Base-by-base conservation (phyloP, 2,888 invertebrate genomes). In the Polydrusus tereticollis region DNA sequence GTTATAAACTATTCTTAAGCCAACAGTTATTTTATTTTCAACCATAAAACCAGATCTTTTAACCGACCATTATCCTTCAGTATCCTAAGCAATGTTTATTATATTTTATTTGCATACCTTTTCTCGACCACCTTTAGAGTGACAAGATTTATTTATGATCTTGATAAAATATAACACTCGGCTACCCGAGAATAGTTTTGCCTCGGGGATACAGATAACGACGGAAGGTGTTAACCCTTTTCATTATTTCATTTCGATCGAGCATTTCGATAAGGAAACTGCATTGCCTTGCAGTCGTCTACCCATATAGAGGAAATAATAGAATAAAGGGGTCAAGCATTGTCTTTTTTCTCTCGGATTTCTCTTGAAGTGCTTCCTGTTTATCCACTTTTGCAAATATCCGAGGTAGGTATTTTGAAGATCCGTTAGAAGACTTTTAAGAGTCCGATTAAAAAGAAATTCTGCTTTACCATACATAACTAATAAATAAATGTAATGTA, bases 191-290 rank as follows among this genome's bases (percentile, higher is more conserved):
- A 64, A 66, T 59, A 69, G 60, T 45, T 38, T 55, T 41, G 72
- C 75, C 71, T 64, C 45, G 57, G 67, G 73, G 66, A 55, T 63
- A 65, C 41, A 74, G 75, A 75, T 77, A 77, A 76, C 73, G 75
- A 66, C 75, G 65, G 75, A 76, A 78, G 77, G 77, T 78, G 78
- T 73, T 77, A 78, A 78, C 77, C 78, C 78, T 76, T 78, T 76
- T 66, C 73, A 69, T 75, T 73, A 73, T 76, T 74, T 66, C 69
- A 74, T 72, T 74, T 67, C 21, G 74, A 74, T 74, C 65, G 64
- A 68, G 68, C 67, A 43, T 60, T 36, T 33, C 12, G 73, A 73
- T 73, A 73, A 70, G 69, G 38, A 43, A 55, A 64, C 57, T 47
- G 68, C 68, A 68, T 73, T 73, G 52, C 59, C 55, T 60, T 63